phyloP scores from a whole-genome alignment of 2,888 invertebrate genomes.

The Myathropa florea region DNA sequence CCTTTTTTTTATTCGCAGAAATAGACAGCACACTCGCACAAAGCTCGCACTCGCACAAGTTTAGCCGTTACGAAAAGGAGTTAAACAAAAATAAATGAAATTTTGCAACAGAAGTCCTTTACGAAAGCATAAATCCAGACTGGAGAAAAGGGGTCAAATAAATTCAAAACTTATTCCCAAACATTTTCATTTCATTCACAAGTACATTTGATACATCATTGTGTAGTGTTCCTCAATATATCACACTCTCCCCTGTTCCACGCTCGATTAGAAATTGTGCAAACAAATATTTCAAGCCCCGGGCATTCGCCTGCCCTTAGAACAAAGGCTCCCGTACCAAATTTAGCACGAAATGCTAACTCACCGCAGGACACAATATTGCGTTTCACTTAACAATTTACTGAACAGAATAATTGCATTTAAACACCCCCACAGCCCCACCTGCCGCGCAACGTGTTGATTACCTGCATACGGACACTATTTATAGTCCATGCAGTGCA shows the following conservation, averaged over 20 bases:
- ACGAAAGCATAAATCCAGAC: too few species aligned
- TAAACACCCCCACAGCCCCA: slow-evolving; percentile 12
- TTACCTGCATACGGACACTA: not conserved
- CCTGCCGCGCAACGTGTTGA: not conserved
- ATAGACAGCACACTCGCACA: too few species aligned
- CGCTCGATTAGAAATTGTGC: not conserved
- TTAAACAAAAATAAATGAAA: too few species aligned
- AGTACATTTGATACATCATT: not conserved
- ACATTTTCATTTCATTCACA: not conserved
- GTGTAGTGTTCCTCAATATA: not conserved
- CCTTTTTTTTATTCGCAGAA: too few species aligned
- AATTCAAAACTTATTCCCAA: too few species aligned
- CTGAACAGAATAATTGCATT: slow-evolving; percentile 50
- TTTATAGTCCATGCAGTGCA: not conserved
- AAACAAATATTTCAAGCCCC: not conserved
- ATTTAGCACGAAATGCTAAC: not conserved
- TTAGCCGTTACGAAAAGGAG: too few species aligned
- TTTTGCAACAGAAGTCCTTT: too few species aligned
- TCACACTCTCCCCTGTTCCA: not conserved
- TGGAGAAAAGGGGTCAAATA: too few species aligned
- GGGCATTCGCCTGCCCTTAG: not conserved
- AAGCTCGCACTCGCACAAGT: too few species aligned
- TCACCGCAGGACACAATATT: slow-evolving; percentile 20
- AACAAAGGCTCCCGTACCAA: not conserved
- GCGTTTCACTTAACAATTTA: slow-evolving; percentile 40